Evolutionary conservation across 2,113 vertebrate genomes (phyloP), one percentile per base, ranked within the genome.

Genomic region (Garra rufa): DNA sequence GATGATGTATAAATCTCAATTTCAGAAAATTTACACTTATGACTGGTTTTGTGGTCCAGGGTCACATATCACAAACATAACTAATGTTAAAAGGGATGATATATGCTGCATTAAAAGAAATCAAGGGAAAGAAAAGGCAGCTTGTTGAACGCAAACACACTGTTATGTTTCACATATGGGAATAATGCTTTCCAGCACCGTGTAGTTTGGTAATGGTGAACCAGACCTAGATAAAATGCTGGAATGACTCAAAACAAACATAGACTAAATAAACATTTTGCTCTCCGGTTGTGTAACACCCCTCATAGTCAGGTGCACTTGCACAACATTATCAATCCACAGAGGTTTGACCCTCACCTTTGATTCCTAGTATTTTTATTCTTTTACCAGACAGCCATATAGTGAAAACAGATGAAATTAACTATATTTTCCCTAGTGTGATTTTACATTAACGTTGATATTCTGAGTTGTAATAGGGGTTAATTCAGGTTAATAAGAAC

Each of bases 291-390:
- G 57, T 75, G 80, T 80, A 83, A 83, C 67, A 44, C 8, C 28
- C 59, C 75, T 50, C 69, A 75, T 79, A 44, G 77, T 44, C 81
- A 13, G 59, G 57, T 55, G 79, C 5, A 61, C 86, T 89, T 83
- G 43, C 69, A 85, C 85, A 90, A 83, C 38, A 75, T 55, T 52
- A 52, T 87, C 6, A 76, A 84, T 89, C 82, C 70, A 59, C 76
- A 41, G 50, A 7, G 87, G 85, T 76, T 8, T 71, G 81, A 87
- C 90, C 87, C 83, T 87, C 79, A 83, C 61, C 73, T 48, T 26
- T 61, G 46, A 67, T 87, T 83, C 85, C 48, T 10, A 13, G 86
- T 13, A 70, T 69, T 50, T 76, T 76, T 46, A 38, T 63, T 71
- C 6, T 15, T 41, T 77, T 77, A 83, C 30, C 21, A 41, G 44